Evolutionary conservation across 2,797 vertebrate species (phyloP), one percentile per base, ranked within the genome.

Genomic region (Melanotaenia trifasciata): DNA sequence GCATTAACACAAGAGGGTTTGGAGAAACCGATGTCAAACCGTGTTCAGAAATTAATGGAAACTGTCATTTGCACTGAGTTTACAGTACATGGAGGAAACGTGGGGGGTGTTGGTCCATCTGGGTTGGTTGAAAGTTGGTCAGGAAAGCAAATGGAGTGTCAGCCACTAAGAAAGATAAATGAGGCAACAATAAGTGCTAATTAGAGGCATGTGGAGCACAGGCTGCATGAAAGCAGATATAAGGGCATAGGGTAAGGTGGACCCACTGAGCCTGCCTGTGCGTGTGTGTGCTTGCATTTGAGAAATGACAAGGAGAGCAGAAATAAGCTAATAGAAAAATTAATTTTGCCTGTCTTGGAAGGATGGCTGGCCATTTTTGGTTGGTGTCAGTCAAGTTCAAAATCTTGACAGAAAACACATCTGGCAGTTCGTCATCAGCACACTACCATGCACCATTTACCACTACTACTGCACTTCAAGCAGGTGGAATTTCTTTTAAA

Each of bases 151-250:
- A 93, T 89, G 66, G 74, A 87, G 88, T 92, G 92, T 92, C 91
- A 92, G 62, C 69, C 65, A 76, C 56, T 51, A 35, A 91, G 88
- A 90, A 93, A 94, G 91, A 94, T 93, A 90, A 94, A 94, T 90
- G 90, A 92, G 92, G 81, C 88, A 79, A 86, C 84, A 82, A 81
- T 90, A 90, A 88, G 86, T 93, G 87, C 89, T 94, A 95, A 94
- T 94, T 93, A 91, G 90, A 92, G 79, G 79, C 93, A 94, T 92
- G 92, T 94, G 93, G 89, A 86, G 83, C 51, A 67, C 79, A 77
- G 71, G 79, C 72, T 9, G 82, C 80, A 89, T 90, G 91, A 88
- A 93, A 93, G 87, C 82, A 80, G 77, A 92, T 92, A 86, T 74
- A 70, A 82, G 73, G 51, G 79, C 81, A 63, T 76, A 70, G 70